Evolutionary conservation across 2,797 vertebrate species (phyloP).

Genomic region (Sitta carolinensis): DNA sequence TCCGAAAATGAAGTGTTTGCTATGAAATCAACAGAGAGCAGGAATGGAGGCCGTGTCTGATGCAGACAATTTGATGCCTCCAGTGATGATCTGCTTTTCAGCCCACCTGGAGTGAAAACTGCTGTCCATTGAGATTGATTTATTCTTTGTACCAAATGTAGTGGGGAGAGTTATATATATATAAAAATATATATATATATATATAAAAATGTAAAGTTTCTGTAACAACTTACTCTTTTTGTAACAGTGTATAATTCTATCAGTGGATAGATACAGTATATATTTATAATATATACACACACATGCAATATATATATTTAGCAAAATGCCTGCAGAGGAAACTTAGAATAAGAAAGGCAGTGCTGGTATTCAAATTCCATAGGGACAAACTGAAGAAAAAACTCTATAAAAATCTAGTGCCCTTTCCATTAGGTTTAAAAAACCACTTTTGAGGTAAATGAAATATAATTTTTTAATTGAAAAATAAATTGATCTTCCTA

Average conservation of each 20-base stretch:
- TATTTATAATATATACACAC: conserved; percentile 71
- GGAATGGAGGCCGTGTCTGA: conserved; percentile 66
- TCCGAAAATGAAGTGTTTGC: conserved; percentile 8
- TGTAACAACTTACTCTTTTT: conserved; percentile 60
- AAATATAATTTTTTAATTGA: conserved; percentile 56
- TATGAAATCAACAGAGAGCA: conserved; percentile 64
- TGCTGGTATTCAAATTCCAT: conserved; percentile 33
- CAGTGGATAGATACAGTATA: conserved; percentile 59
- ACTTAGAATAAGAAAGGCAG: conserved; percentile 56
- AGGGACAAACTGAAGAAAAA: conserved; percentile 8
- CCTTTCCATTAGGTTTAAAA: conserved; percentile 10
- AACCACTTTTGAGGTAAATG: conserved; percentile 1
- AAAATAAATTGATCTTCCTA: conserved; percentile 64
- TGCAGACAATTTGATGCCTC: background rate
- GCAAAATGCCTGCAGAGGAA: conserved; percentile 59
- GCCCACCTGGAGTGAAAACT: conserved; percentile 41
- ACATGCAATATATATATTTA: conserved; percentile 52
- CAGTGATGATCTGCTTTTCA: background rate
- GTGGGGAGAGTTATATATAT: conserved; percentile 40
- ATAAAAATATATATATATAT: background rate
- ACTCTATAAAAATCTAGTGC: background rate
- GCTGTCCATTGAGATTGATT: conserved; percentile 36
- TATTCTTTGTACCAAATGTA: conserved; percentile 69
- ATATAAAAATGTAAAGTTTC: conserved; percentile 59
- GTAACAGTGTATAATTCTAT: conserved; percentile 58